Evolutionary conservation across 2,888 invertebrate genomes (phyloP).

Genomic region (Mythimna loreyi): DNA sequence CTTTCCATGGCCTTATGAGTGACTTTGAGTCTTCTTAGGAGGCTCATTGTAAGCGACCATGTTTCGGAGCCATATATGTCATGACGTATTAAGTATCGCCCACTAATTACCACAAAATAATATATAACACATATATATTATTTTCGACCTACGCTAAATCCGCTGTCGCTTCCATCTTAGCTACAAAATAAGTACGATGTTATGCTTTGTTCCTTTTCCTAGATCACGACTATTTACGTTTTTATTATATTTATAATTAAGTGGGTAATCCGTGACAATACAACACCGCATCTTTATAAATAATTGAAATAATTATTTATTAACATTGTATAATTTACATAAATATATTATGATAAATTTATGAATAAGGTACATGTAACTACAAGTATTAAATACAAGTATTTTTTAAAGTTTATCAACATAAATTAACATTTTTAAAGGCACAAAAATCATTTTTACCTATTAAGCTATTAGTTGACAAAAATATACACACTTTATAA

Average conservation of each 20-base stretch:
- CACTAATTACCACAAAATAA: too few species aligned
- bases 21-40: too few species aligned
- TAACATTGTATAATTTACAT: constrained; percentile 20
- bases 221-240: constrained; percentile 66
- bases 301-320: constrained; percentile 24
- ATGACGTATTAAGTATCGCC: too few species aligned
- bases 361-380: constrained; percentile 24
- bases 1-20: too few species aligned
- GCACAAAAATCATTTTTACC: too few species aligned
- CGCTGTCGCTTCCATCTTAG: constrained; percentile 58
- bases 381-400: constrained; percentile 17
- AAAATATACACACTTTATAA: too few species aligned
- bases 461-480: too few species aligned
- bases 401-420: constrained; percentile 30
- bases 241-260: constrained; percentile 56
- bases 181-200: constrained; percentile 17
- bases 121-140: too few species aligned
- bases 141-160: neutral
- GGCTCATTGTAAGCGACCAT: too few species aligned
- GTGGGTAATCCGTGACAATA: constrained; percentile 41
- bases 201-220: constrained; percentile 62
- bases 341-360: constrained; percentile 3
- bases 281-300: constrained; percentile 34
- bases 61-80: too few species aligned
- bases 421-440: constrained; percentile 33